Base-by-base conservation (phyloP, 2,113 vertebrate genomes). In the Semicossyphus pulcher region DNA sequence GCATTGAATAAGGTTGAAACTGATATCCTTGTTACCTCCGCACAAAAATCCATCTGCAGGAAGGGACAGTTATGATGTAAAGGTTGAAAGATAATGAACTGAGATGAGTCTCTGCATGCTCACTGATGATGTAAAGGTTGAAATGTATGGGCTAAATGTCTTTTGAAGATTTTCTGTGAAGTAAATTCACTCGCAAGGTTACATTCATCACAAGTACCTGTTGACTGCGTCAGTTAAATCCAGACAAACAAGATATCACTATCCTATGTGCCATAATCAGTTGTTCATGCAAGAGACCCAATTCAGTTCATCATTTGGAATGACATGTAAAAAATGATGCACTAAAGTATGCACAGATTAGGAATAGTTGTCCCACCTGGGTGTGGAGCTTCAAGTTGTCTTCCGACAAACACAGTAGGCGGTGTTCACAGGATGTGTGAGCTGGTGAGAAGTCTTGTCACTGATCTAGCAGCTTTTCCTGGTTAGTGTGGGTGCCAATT, bases 401-500 rank as follows among this genome's bases (percentile, higher is more conserved):
- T 1, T 6, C 34, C 45, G 11, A 54, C 68, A 0, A 52, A 26
- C 20, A 10, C 52, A 64, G 31, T 21, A 2, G 23, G 18, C 1
- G 1, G 41, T 64, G 26, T 75, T 77, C 18, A 25, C 66, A 62
- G 26, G 66, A 59, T 44, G 45, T 54, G 32, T 42, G 70, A 53
- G 15, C 47, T 49, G 45, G 39, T 37, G 71, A 53, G 68, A 64
- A 68, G 42, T 5, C 1, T 67, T 44, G 45, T 44, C 29, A 26
- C 29, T 29, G 58, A 54, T 18, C 41, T 28, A 18, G 21, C 48
- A 45, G 8, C 18, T 72, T 42, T 41, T 34, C 29, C 5, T 44
- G 36, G n/a, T 72, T 52, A 25, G 32, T 47, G 23, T n/a, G 7
- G 23, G 12, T 70, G 72, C 7, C 69, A 71, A 68, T 58, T 69